These are phyloP conservation scores for Trochalopteron elliotii DNA, from an alignment of 2,113 vertebrate genomes.

Conservation along the genomic window DNA sequence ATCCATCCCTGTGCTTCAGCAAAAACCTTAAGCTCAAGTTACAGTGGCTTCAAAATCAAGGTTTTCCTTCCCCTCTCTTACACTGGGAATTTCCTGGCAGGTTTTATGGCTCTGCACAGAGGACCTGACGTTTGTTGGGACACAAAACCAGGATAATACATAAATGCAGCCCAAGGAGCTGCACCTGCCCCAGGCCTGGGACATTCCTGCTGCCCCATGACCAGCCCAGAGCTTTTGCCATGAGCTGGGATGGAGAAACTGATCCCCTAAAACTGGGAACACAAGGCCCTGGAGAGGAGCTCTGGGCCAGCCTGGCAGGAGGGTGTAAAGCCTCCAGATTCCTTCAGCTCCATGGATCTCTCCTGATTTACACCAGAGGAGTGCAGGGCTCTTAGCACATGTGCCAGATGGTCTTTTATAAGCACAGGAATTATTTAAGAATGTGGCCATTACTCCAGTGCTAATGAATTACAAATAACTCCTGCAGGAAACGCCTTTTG, in stretches of 20 bases:
- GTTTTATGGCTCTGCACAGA: background rate
- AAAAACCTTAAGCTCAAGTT: background rate
- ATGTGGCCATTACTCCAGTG: background rate
- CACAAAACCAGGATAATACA: background rate
- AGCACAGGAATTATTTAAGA: slow-evolving; percentile 51
- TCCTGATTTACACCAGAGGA: background rate
- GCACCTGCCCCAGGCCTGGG: accelerated
- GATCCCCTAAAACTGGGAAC: background rate
- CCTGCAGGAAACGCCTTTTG: slow-evolving; percentile 44
- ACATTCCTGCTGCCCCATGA: accelerated
- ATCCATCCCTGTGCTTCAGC: background rate
- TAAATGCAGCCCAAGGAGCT: background rate
- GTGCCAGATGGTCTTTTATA: slow-evolving; percentile 55
- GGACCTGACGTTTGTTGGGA: accelerated
- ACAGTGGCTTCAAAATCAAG: background rate
- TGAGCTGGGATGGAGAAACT: background rate
- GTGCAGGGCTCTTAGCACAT: background rate
- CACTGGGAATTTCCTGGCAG: background rate
- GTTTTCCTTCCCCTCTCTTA: background rate
- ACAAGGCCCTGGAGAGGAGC: background rate
- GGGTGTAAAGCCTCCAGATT: background rate
- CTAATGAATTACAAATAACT: slow-evolving; percentile 58
- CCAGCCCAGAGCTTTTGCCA: background rate
- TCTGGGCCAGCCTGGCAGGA: background rate
- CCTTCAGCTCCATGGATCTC: background rate